Conservation (phyloP, 1,140 invertebrate genomes). For the Atta colombica region DNA sequence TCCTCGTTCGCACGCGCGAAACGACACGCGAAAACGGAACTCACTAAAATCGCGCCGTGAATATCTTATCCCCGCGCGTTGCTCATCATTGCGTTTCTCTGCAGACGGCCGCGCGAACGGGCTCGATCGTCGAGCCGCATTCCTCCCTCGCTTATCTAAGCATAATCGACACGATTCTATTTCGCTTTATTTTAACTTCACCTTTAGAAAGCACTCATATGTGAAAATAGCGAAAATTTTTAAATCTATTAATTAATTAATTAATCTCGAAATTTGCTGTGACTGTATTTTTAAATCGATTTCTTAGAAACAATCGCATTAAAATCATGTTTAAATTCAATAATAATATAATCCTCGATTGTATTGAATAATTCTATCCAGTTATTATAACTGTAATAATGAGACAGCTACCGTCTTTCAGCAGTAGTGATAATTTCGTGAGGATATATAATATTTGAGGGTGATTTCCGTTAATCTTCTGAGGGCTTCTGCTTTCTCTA, state of each 20-base stretch:
- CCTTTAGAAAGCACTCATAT: neutral
- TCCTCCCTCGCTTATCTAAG: slow-evolving; percentile 52
- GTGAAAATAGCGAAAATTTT: slow-evolving; percentile 9
- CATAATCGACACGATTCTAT: neutral
- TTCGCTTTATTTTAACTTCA: slow-evolving; percentile 10
- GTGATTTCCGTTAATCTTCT: slow-evolving; percentile 21
- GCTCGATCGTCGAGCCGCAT: slow-evolving; percentile 40
- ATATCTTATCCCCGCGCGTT: neutral
- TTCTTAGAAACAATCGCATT: slow-evolving; percentile 4
- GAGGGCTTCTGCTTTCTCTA: neutral
- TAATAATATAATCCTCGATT: neutral
- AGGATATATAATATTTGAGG: neutral
- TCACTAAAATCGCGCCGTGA: slow-evolving; percentile 26
- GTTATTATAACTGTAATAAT: slow-evolving; percentile 6
- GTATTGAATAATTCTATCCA: neutral
- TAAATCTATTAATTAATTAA: no score
- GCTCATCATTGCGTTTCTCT: slow-evolving; percentile 27
- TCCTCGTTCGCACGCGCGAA: slow-evolving; percentile 15
- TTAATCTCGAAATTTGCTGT: neutral
- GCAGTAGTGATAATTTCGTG: neutral
- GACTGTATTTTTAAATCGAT: neutral
- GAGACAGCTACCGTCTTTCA: neutral
- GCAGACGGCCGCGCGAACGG: neutral
- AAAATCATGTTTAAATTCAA: neutral
- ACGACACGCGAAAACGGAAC: slow-evolving; percentile 18